Percentiles rank a stretch among this genome's conserved stretches.
phyloP scores from a whole-genome alignment of 2,797 vertebrate species.

The Sebastes nivosus region DNA sequence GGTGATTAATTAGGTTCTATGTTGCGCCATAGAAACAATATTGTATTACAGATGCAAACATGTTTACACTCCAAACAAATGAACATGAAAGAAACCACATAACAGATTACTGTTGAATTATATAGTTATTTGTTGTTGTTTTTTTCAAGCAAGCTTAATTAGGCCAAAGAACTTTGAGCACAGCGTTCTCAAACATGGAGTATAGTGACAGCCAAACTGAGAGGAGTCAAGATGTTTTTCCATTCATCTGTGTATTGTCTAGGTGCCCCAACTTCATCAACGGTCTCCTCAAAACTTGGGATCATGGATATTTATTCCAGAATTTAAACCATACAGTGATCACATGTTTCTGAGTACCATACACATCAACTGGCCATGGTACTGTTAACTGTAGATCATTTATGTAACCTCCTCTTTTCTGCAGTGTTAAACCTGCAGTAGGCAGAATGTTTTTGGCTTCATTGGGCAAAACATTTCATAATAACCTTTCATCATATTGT shows the following conservation, averaged over 20 bases:
- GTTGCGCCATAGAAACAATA: constrained; percentile 37
- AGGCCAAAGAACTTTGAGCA: constrained; percentile 9
- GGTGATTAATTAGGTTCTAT: constrained; percentile 66
- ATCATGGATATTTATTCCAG: constrained; percentile 3
- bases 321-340: not conserved
- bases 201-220: not conserved
- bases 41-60: constrained; percentile 48
- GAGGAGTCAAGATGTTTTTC: not conserved
- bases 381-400: not conserved
- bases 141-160: constrained; percentile 16
- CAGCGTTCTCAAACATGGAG: not conserved
- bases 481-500: too few species aligned
- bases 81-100: constrained; percentile 39
- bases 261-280: not conserved
- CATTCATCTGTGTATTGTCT: not conserved
- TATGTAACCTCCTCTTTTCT: not conserved
- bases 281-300: not conserved
- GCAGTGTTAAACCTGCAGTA: too few species aligned
- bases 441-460: too few species aligned
- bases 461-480: too few species aligned
- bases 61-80: constrained; percentile 40
- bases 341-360: not conserved
- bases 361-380: not conserved
- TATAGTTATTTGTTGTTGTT: constrained; percentile 1
- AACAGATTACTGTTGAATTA: constrained; percentile 12